Evolutionary conservation across 2,797 vertebrate species (phyloP), one percentile per base, ranked within the genome.

Genomic region (Jordanella pulchra): DNA sequence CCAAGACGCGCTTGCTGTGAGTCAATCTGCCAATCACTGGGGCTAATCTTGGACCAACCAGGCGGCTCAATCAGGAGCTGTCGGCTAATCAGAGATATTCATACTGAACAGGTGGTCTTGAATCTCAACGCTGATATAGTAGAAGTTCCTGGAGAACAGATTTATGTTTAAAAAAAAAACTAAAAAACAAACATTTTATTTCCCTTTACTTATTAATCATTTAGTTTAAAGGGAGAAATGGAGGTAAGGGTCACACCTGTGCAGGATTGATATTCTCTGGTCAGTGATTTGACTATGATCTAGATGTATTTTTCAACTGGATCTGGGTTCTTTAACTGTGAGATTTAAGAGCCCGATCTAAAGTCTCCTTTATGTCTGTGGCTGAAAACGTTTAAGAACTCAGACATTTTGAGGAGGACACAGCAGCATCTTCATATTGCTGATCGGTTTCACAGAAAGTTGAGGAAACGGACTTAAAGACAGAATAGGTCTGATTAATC

Each of bases 1-100:
- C 65, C 85, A 96, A 9, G 97, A 98, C 87, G 92, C 94, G 3
- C 94, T 97, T 76, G 93, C 95, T 69, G 97, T 99, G 96, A 98
- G 97, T 96, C 78, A 69, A 84, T 79, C 76, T 79, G 85, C 90
- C 89, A 93, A 93, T 94, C 92, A 92, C 69, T 51, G 61, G 77
- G 78, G 73, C 75, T 77, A 81, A 91, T 90, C 78, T 67, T 60
- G 64, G 67, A 39, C 63, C 47, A 73, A 56, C 78, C 66, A 66
- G 75, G 56, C 71, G 61, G 84, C 81, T 80, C 54, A 9, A 4
- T 75, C 30, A 15, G 23, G 65, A 78, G 82, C 84, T 82, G 63
- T 53, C 27, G 63, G 72, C 72, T 79, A 73, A 83, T 91, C 84
- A 83, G 88, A 86, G 86, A 71, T 51, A 68, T 85, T 86, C 44